A percentile compares a stretch with the other conserved stretches of the same genome.
Evolutionary conservation across 2,888 invertebrate species (phyloP).

Genomic region (Cryptocheilus praepositus): DNA sequence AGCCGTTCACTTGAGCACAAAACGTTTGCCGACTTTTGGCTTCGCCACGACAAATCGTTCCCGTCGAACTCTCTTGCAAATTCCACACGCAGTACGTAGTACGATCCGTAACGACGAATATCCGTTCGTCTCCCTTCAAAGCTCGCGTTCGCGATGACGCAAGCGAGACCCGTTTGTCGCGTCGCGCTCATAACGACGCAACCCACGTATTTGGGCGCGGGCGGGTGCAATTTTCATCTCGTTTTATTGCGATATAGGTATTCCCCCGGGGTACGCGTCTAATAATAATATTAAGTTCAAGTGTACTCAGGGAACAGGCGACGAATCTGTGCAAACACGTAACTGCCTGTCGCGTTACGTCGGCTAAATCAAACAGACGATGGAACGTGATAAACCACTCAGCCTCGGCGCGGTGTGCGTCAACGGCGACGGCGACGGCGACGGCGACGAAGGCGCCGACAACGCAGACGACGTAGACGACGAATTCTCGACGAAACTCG

Average conservation of each 20-base stretch:
- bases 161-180: background rate
- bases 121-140: background rate
- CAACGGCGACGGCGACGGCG: background rate
- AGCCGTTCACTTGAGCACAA: too few relatives aligned
- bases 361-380: conserved; percentile 50
- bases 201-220: conserved; percentile 23
- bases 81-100: too few relatives aligned
- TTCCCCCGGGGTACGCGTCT: conserved; percentile 19
- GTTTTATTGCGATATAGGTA: conserved; percentile 34
- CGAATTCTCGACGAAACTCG: conserved; percentile 51
- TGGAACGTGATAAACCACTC: conserved; percentile 44
- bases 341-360: conserved; percentile 50
- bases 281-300: conserved; percentile 46
- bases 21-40: too few relatives aligned
- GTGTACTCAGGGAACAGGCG: conserved; percentile 32
- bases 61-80: too few relatives aligned
- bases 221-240: conserved; percentile 34
- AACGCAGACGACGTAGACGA: conserved; percentile 13
- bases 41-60: too few relatives aligned
- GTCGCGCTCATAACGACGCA: conserved; percentile 6
- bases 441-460: background rate
- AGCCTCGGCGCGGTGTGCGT: background rate
- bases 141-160: too few relatives aligned
- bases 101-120: too few relatives aligned
- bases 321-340: conserved; percentile 47